A percentile compares a stretch with the other conserved stretches of the same genome.
Evolutionary conservation across 2,888 invertebrate species (phyloP).

Genomic region (Stegophylla sp.): DNA sequence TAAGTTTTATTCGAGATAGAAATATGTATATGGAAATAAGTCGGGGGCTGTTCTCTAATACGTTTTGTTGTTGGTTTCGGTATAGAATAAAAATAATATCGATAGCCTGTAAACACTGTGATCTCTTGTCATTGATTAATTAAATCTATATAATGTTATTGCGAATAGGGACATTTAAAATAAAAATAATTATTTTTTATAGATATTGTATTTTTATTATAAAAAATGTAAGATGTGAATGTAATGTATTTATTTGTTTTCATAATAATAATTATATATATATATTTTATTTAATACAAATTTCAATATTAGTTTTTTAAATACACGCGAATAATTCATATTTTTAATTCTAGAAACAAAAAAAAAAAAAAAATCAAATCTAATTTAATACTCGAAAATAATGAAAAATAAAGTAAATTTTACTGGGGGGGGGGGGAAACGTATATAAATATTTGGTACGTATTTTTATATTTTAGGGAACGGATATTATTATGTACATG

Average conservation of each 20-base stretch:
- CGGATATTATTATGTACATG: no score
- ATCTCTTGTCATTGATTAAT: conserved; percentile 52
- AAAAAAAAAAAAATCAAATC: no score
- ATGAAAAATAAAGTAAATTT: no score
- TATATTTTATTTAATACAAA: not conserved
- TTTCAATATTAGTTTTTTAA: no score
- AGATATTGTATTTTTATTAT: not conserved
- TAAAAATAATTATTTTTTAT: not conserved
- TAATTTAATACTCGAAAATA: no score
- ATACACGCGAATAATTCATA: no score
- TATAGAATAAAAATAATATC: conserved; percentile 13
- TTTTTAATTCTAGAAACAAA: no score
- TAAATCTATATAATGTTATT: conserved; percentile 23
- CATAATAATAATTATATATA: not conserved
- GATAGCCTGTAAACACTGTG: conserved; percentile 45
- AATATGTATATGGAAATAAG: conserved; percentile 7
- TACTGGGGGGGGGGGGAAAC: no score
- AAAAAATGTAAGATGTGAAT: no score
- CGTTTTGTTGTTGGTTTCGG: conserved; percentile 12
- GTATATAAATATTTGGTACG: no score
- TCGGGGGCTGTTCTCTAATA: not conserved
- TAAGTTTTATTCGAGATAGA: not conserved
- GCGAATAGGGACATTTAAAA: conserved; percentile 10
- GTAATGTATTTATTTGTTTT: not conserved
- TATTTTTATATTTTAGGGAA: no score